phyloP scores from a whole-genome alignment of 2,888 invertebrate genomes.

The Eurois occulta region DNA sequence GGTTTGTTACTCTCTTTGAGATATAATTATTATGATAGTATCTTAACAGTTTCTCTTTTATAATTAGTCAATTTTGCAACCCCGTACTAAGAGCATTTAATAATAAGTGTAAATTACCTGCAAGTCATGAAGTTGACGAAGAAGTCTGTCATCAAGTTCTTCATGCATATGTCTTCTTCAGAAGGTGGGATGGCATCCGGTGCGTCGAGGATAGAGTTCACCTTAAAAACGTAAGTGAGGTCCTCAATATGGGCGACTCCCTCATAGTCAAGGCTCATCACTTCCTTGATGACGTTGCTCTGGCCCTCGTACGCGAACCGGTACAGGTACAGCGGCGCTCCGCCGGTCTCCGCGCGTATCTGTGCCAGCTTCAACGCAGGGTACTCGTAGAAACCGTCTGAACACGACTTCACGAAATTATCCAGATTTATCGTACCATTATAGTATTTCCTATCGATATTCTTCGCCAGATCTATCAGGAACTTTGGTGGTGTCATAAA shows the following conservation, averaged over 20 bases:
- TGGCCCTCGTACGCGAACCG: slow-evolving; percentile 88
- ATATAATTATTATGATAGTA: background rate
- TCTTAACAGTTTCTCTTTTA: background rate
- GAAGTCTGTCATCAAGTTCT: slow-evolving; percentile 77
- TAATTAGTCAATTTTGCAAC: background rate
- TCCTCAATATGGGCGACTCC: slow-evolving; percentile 92
- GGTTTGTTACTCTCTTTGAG: background rate
- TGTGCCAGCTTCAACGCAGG: slow-evolving; percentile 79
- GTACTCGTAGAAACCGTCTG: slow-evolving; percentile 80
- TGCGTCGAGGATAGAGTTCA: slow-evolving; percentile 73
- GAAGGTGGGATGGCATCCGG: slow-evolving; percentile 62
- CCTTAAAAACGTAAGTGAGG: slow-evolving; percentile 88
- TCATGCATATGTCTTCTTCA: slow-evolving; percentile 73
- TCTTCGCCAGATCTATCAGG: slow-evolving; percentile 67
- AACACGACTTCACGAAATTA: slow-evolving; percentile 75
- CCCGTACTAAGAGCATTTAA: background rate
- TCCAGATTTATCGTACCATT: slow-evolving; percentile 73
- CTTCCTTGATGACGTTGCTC: slow-evolving; percentile 85
- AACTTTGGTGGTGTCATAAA: slow-evolving; percentile 68
- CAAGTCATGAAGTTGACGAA: slow-evolving; percentile 78
- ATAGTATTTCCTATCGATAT: slow-evolving; percentile 75
- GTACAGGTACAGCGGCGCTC: slow-evolving; percentile 88
- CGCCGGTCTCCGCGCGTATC: slow-evolving; percentile 67
- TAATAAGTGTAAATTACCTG: slow-evolving; percentile 73
- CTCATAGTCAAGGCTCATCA: slow-evolving; percentile 76